Evolutionary conservation across 92 coral and sea anemone genomes (phyloP).

Genomic region (Actinernus sp.): DNA sequence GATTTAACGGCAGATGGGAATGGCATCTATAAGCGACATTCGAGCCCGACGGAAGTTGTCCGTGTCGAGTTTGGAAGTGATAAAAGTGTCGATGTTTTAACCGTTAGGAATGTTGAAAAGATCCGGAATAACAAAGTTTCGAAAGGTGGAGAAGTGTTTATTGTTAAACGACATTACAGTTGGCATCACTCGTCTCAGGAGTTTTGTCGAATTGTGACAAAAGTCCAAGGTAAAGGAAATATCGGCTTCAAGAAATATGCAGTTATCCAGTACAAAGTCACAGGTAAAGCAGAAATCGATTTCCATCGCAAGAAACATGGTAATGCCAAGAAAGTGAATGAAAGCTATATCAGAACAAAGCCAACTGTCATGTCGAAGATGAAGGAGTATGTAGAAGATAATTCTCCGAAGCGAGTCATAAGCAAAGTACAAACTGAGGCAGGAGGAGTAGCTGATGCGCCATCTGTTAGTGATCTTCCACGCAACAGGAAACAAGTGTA

Average conservation of each 20-base stretch:
- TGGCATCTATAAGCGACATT: conserved; percentile 2
- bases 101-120: too few relatives aligned
- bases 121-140: too few relatives aligned
- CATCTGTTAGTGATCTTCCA: conserved; percentile 56
- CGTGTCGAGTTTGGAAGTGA: background rate
- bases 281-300: conserved; percentile 4
- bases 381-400: conserved; percentile 27
- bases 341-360: conserved; percentile 56
- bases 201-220: conserved; percentile 35
- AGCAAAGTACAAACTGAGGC: conserved; percentile 37
- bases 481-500: conserved; percentile 67
- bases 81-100: too few relatives aligned
- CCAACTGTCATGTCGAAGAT: conserved; percentile 57
- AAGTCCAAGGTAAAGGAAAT: conserved; percentile 34
- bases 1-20: conserved; percentile 14
- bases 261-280: conserved; percentile 45
- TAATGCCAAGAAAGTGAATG: conserved; percentile 8
- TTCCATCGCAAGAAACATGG: conserved; percentile 33
- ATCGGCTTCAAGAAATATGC: conserved; percentile 1
- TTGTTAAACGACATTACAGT: too few relatives aligned
- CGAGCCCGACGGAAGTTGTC: conserved; percentile 14
- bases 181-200: conserved; percentile 46
- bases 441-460: conserved; percentile 35
- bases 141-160: too few relatives aligned
- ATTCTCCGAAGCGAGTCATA: conserved; percentile 52